Conservation (phyloP, 2,797 vertebrate species). For the Enteromius argenteus region DNA sequence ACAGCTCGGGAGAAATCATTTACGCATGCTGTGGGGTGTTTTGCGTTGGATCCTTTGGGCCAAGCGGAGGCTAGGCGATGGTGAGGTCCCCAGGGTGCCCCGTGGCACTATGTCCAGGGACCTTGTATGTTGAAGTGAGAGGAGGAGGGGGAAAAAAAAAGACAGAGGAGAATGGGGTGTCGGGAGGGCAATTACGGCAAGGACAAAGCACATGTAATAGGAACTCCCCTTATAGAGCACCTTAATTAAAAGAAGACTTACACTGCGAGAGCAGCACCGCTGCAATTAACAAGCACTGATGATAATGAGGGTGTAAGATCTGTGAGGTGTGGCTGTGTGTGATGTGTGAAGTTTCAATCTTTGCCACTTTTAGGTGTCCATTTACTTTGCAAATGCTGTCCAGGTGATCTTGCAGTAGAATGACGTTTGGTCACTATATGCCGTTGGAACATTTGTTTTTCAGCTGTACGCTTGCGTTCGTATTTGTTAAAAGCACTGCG, state of each 20-base stretch:
- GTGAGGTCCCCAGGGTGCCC: slow-evolving; percentile 20
- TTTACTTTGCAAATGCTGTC: neutral
- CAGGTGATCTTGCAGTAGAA: neutral
- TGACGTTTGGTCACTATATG: neutral
- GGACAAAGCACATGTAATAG: slow-evolving; percentile 76
- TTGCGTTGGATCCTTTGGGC: slow-evolving; percentile 32
- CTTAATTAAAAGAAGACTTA: slow-evolving; percentile 74
- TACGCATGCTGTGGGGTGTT: slow-evolving; percentile 5
- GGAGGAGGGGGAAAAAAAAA: slow-evolving; percentile 3
- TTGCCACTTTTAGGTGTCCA: neutral
- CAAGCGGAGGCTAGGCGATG: slow-evolving; percentile 9
- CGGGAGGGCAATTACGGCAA: slow-evolving; percentile 80
- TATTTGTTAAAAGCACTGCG: neutral
- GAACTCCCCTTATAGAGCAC: slow-evolving; percentile 75
- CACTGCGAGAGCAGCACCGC: slow-evolving; percentile 66
- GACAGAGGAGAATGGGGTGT: slow-evolving; percentile 69
- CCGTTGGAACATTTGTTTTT: neutral
- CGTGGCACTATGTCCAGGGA: slow-evolving; percentile 41
- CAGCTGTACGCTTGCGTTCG: neutral
- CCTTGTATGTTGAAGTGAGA: slow-evolving; percentile 25
- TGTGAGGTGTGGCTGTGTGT: slow-evolving; percentile 48
- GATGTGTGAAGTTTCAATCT: slow-evolving; percentile 40
- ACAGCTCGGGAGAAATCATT: slow-evolving; percentile 31
- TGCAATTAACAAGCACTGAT: slow-evolving; percentile 67
- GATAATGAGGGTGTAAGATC: slow-evolving; percentile 63